Evolutionary conservation across 2,113 vertebrate genomes (phyloP).

Genomic region (Delphinus delphis): DNA sequence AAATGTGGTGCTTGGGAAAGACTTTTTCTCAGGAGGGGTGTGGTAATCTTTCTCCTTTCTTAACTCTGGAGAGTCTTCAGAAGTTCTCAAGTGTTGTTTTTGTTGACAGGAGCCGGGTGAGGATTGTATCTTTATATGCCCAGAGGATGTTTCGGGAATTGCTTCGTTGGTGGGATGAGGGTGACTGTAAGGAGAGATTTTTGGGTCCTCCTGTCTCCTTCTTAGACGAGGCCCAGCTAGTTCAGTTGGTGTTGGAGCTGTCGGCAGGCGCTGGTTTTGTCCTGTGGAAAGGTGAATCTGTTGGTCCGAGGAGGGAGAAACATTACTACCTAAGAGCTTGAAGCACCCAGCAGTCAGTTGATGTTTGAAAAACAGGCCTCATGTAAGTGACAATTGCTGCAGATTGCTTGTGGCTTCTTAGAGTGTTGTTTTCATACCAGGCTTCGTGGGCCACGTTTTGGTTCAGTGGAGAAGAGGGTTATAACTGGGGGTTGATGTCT

Average conservation of each 20-base stretch:
- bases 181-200: not conserved
- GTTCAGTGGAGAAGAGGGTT: not conserved
- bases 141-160: not conserved
- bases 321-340: not conserved
- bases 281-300: not conserved
- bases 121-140: not conserved
- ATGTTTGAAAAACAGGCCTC: not conserved
- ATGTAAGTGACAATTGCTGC: not conserved
- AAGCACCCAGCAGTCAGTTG: too few relatives aligned
- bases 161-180: not conserved
- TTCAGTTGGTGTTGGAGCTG: not conserved
- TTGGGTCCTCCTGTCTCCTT: not conserved
- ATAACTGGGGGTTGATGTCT: not conserved
- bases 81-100: not conserved
- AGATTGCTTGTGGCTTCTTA: not conserved
- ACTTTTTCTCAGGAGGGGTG: not conserved
- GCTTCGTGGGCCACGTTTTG: not conserved
- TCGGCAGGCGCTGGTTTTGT: not conserved
- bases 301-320: not conserved
- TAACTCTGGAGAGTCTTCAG: not conserved
- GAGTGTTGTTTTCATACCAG: not conserved
- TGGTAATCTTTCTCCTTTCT: not conserved
- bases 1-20: not conserved
- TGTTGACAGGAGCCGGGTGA: not conserved
- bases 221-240: not conserved